A percentile compares a stretch with the other conserved stretches of the same genome.
phyloP scores from a whole-genome alignment of 2,113 vertebrate genomes.

The Archocentrus centrarchus region DNA sequence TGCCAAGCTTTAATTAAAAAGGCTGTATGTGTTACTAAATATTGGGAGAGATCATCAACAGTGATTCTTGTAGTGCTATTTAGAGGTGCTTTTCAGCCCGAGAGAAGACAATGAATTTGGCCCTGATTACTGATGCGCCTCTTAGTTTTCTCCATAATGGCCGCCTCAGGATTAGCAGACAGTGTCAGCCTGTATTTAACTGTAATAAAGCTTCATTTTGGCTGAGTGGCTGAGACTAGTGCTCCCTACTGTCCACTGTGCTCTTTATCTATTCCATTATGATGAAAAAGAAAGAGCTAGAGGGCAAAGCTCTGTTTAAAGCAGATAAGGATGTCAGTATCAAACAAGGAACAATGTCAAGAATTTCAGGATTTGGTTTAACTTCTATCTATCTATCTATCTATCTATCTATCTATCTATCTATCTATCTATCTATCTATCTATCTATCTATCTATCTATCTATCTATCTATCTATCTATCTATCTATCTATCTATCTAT shows the following conservation, averaged over 20 bases:
- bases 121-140: slow-evolving; percentile 57
- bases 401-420: slow-evolving; percentile 12
- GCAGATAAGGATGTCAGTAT: slow-evolving; percentile 29
- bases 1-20: background rate
- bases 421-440: background rate
- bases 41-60: slow-evolving; percentile 1
- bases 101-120: slow-evolving; percentile 53
- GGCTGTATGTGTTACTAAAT: background rate
- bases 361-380: background rate
- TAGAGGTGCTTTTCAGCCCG: slow-evolving; percentile 29
- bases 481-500: background rate
- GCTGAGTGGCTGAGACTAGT: slow-evolving; percentile 38
- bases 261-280: slow-evolving; percentile 57
- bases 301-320: slow-evolving; percentile 32
- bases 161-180: slow-evolving; percentile 60
- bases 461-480: background rate
- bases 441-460: background rate
- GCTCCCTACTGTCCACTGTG: slow-evolving; percentile 29
- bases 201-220: slow-evolving; percentile 70
- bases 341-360: slow-evolving; percentile 38
- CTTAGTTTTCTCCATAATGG: slow-evolving; percentile 58
- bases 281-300: slow-evolving; percentile 39
- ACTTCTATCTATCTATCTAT: background rate
- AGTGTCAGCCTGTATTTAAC: slow-evolving; percentile 67
- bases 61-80: slow-evolving; percentile 41